Base-by-base conservation (phyloP, 2,888 invertebrate genomes). In the Spatulosminthurus flaviceps region DNA sequence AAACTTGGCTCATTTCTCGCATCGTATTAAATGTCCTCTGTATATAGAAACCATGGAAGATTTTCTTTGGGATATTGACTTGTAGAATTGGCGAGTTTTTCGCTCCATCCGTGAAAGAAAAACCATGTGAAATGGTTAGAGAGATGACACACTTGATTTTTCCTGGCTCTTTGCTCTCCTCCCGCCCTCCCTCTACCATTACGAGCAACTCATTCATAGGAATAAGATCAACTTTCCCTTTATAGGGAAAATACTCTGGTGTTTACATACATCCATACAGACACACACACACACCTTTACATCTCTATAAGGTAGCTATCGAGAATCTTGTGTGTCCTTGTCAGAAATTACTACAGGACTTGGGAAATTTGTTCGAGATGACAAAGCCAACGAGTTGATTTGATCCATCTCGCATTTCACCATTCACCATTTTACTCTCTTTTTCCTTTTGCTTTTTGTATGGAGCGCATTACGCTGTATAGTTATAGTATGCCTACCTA, bases 351-450 rank as follows among this genome's bases (percentile, higher is more conserved):
- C 51, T 51, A 16, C 51, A 11, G 19, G 51, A 51, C 7, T 51
- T 51, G 51, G 34, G 51, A 51, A 51, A 24, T 67, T 28, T 26
- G 29, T 26, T 26, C 4, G 67, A 70, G 41, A 70, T 70, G 70
- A 70, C 70, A 70, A 70, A 70, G 70, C 70, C 70, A 73, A 60
- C 19, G 73, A 73, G 60, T 60, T 73, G 73, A 73, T 73, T 60
- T 73, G 51, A 73, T 60, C 51, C 73, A 60, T 72, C 73, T 73
- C 70, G 29, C 41, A 70, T 34, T 70, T 51, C 51, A 51, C 51
- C n/a, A 51, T 51, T 67, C 19, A n/a, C 60, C 60, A 73, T 73
- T 60, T 67, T 28, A 67, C 28, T 73, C 73, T 7, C 51, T 19
- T 4, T n/a, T 51, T 51, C 16, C n/a, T 19, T n/a, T 51, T 51